Percentiles rank a stretch among this genome's conserved stretches.
These are phyloP conservation scores for Ellobius talpinus DNA, from an alignment of 2,113 vertebrate genomes.

Conservation along the genomic window DNA sequence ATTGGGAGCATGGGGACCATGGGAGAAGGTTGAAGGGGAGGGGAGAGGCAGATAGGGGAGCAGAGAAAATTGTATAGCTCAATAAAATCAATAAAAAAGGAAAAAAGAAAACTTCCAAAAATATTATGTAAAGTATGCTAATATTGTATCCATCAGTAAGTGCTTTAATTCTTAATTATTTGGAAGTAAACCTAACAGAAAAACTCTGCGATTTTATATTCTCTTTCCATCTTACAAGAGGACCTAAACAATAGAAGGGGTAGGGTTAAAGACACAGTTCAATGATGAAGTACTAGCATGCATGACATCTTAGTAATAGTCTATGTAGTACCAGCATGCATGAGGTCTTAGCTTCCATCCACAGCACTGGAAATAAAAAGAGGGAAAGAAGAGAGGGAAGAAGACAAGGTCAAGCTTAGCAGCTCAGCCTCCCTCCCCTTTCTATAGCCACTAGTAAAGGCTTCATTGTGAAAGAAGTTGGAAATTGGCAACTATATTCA, in stretches of 20 bases:
- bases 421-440: not conserved
- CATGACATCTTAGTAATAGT: not conserved
- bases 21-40: no score
- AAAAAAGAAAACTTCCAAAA: no score
- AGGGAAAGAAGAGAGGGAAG: not conserved
- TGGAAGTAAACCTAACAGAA: not conserved
- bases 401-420: not conserved
- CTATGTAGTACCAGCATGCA: not conserved
- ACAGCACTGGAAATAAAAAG: not conserved
- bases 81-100: no score
- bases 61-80: no score
- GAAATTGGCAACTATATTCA: not conserved
- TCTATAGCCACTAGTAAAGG: not conserved
- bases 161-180: constrained; percentile 23
- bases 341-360: not conserved
- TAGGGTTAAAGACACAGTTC: not conserved
- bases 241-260: not conserved
- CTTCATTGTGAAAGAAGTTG: not conserved
- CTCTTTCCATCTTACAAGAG: not conserved
- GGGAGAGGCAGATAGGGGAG: no score
- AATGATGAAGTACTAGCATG: no score
- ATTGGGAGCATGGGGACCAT: no score
- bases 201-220: not conserved
- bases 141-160: not conserved
- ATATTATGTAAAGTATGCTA: constrained; percentile 6